phyloP scores from a whole-genome alignment of 2,797 vertebrate species.

The Siniperca undulata region DNA sequence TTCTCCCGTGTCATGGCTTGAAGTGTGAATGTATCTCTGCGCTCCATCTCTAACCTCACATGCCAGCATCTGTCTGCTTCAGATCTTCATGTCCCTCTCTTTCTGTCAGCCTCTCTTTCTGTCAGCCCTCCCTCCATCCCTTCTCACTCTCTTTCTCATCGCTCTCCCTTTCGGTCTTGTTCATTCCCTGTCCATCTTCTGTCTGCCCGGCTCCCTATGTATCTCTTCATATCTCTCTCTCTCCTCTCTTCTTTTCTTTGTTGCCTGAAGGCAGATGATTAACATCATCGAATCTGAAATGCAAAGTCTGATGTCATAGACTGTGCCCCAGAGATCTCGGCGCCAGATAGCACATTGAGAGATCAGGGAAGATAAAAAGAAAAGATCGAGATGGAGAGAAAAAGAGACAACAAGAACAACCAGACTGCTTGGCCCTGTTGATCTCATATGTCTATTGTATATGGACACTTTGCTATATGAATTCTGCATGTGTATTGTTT shows the following conservation, averaged over 20 bases:
- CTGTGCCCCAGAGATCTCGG: conserved; percentile 59
- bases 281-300: conserved; percentile 80
- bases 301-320: conserved; percentile 78
- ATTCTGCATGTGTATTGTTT: not conserved
- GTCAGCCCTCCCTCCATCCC: conserved; percentile 34
- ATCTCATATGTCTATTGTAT: conserved; percentile 4
- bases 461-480: not conserved
- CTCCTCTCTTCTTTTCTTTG: conserved; percentile 30
- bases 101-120: conserved; percentile 21
- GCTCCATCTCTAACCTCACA: conserved; percentile 70
- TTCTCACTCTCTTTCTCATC: conserved; percentile 44
- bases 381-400: conserved; percentile 37
- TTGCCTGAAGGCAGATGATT: conserved; percentile 79
- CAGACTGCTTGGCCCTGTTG: conserved; percentile 32
- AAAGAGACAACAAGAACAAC: conserved; percentile 15
- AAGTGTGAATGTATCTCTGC: conserved; percentile 63
- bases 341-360: conserved; percentile 41
- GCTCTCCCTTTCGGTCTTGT: conserved; percentile 36
- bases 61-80: conserved; percentile 76
- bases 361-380: conserved; percentile 43
- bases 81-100: conserved; percentile 57
- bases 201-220: conserved; percentile 33
- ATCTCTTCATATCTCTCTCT: conserved; percentile 45
- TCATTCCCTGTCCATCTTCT: conserved; percentile 61
- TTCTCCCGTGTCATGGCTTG: conserved; percentile 38